A percentile compares a stretch with the other conserved stretches of the same genome.
phyloP scores from a whole-genome alignment of 2,888 invertebrate species.

The Clivina fossor region DNA sequence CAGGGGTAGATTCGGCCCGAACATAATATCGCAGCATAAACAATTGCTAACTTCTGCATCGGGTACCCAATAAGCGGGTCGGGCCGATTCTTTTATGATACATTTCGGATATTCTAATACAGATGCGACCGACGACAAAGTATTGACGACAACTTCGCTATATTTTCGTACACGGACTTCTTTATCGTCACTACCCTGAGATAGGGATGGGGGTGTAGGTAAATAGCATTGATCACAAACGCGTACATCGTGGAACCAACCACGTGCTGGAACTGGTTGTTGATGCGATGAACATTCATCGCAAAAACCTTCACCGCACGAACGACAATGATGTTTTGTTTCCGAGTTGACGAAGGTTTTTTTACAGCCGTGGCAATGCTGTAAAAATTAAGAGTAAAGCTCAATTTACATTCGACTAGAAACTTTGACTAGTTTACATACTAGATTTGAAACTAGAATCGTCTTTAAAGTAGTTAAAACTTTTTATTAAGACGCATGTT shows the following conservation, averaged over 20 bases:
- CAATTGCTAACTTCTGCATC: slow-evolving; percentile 70
- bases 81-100: slow-evolving; percentile 73
- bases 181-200: slow-evolving; percentile 43
- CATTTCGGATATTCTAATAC: slow-evolving; percentile 75
- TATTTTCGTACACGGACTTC: slow-evolving; percentile 63
- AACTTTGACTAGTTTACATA: too few species aligned
- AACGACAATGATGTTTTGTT: slow-evolving; percentile 73
- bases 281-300: slow-evolving; percentile 67
- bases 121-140: slow-evolving; percentile 68
- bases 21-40: slow-evolving; percentile 63
- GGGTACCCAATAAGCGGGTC: slow-evolving; percentile 80
- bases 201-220: slow-evolving; percentile 48
- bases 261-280: slow-evolving; percentile 69
- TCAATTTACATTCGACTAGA: background rate
- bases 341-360: slow-evolving; percentile 58
- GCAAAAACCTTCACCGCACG: slow-evolving; percentile 81
- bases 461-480: too few species aligned
- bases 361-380: slow-evolving; percentile 70
- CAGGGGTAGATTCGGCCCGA: slow-evolving; percentile 56
- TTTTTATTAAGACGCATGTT: too few species aligned
- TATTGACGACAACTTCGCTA: slow-evolving; percentile 72
- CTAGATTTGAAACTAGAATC: too few species aligned
- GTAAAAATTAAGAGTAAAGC: slow-evolving; percentile 34
- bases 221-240: slow-evolving; percentile 71
- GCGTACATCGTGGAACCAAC: slow-evolving; percentile 70